Base-by-base conservation (phyloP, 1,140 invertebrate species). In the Zophobas atratus region DNA sequence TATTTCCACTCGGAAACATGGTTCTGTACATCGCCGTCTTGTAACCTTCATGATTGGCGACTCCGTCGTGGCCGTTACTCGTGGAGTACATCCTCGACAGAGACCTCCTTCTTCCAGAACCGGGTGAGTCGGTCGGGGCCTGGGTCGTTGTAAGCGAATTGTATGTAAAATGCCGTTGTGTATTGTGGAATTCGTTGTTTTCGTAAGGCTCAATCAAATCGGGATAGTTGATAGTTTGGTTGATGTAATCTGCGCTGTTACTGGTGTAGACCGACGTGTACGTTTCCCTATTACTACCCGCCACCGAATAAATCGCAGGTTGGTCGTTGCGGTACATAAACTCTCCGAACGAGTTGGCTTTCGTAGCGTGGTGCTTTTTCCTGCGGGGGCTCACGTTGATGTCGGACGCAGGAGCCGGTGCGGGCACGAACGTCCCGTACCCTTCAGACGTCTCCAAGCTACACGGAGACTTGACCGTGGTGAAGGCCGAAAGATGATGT, bases 301-400 rank as follows among this genome's bases (percentile, higher is more conserved):
- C 93, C 8, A 94, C 91, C 0, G 93, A 94, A 84, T 94, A 94
- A 81, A 94, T 93, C 49, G 91, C 92, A 2, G 92, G 90, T 80
- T 91, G 91, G 81, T 93, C 91, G 80, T 88, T 89, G 48, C 88
- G 86, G 82, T 89, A 92, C 79, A 89, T 86, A 82, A 88, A 91
- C 81, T 92, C 91, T 1, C 48, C 48, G 70, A 51, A 73, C 32
- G 34, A 43, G 53, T 57, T 46, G 78, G 35, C 33, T 49, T 53
- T 78, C 55, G 2, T 60, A 6, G 33, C 82, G n/a, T 80, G 79
- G 76, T 84, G 83, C 41, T 78, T 76, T 77, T 84, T 86, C 41
- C 76, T 77, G 72, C 84, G 80, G 0, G 86, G 84, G 82, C 87
- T 87, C 8, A 87, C 84, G 57, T 86, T 86, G 2, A 85, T 85